Percentiles rank a stretch among this genome's conserved stretches.
phyloP scores from a whole-genome alignment of 2,113 vertebrate genomes.

The Falcunculus frontatus region DNA sequence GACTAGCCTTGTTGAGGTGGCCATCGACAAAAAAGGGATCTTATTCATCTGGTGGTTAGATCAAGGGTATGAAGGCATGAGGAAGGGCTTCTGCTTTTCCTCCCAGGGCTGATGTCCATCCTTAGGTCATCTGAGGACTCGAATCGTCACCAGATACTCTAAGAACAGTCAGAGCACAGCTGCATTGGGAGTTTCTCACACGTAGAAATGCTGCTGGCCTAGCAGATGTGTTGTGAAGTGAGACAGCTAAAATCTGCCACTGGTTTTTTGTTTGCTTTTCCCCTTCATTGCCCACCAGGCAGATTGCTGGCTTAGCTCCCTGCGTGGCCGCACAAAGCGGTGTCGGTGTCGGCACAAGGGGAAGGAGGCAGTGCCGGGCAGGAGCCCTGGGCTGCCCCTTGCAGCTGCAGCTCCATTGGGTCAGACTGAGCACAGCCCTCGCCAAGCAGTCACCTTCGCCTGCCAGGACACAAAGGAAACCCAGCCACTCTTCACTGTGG shows the following conservation, averaged over 20 bases:
- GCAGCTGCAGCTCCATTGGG: background rate
- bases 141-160: background rate
- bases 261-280: background rate
- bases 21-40: background rate
- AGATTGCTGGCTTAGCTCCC: background rate
- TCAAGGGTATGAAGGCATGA: background rate
- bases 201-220: accelerated
- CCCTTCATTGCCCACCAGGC: background rate
- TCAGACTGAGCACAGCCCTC: background rate
- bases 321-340: accelerated
- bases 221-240: background rate
- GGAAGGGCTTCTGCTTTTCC: background rate
- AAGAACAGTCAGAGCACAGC: background rate
- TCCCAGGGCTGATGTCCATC: background rate
- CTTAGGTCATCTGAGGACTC: background rate
- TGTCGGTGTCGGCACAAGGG: accelerated
- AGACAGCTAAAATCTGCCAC: background rate
- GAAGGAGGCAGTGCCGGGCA: background rate
- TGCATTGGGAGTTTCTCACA: background rate
- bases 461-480: background rate
- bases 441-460: background rate
- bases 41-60: background rate
- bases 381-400: accelerated
- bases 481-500: background rate
- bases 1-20: background rate